These are phyloP conservation scores for Rosalia funebris DNA, from an alignment of 2,888 invertebrate genomes.

Conservation along the genomic window DNA sequence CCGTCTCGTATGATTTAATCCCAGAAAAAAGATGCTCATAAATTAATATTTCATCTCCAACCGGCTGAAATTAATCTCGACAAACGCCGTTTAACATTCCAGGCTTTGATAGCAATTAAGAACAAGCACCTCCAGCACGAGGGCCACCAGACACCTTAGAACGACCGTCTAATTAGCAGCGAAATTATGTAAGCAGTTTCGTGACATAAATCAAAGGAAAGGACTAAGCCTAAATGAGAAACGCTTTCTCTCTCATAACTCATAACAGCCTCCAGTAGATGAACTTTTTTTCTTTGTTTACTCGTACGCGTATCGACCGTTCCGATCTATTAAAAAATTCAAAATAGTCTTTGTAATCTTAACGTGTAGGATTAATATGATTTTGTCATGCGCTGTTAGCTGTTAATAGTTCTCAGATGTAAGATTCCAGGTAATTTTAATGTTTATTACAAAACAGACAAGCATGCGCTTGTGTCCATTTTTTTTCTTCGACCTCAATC, in stretches of 20 bases:
- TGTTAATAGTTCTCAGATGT: not conserved
- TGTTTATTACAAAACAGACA: not conserved
- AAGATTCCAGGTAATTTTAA: not conserved
- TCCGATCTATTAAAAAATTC: not conserved
- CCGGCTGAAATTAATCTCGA: not conserved
- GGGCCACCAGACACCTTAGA: constrained; percentile 5
- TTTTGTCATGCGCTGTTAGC: not conserved
- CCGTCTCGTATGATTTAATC: not conserved
- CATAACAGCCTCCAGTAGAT: not conserved
- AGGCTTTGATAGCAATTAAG: not conserved
- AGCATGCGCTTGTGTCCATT: not conserved
- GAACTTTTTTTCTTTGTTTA: not conserved
- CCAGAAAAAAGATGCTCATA: not conserved
- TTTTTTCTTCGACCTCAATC: not conserved
- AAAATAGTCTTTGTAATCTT: not conserved
- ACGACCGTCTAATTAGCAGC: not conserved
- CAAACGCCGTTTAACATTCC: constrained; percentile 10
- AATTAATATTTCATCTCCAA: constrained; percentile 1
- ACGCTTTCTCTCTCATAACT: constrained; percentile 1
- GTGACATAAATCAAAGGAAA: constrained; percentile 7
- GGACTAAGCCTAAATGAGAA: not conserved
- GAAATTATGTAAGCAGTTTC: constrained; percentile 2
- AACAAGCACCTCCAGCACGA: constrained; percentile 3
- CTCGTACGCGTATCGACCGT: not conserved
- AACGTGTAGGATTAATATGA: not conserved